phyloP scores from a whole-genome alignment of 2,113 vertebrate species.

The Pristiophorus japonicus region DNA sequence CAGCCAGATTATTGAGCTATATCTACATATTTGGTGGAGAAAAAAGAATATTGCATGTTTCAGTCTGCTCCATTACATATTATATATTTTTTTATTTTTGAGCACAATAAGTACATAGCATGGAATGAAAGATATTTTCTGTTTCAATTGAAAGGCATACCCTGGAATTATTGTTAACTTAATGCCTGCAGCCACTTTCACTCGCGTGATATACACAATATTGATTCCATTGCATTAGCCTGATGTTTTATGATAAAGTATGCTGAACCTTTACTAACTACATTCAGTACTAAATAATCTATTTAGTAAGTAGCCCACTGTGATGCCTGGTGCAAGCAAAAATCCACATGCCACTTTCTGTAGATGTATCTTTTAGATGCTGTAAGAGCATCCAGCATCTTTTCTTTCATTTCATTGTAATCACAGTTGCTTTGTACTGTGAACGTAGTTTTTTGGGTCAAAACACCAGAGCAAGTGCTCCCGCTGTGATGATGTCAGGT shows the following conservation, averaged over 20 bases:
- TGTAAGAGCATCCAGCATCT: not conserved
- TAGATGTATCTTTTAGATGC: not conserved
- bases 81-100: not conserved
- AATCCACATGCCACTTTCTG: not conserved
- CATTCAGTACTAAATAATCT: not conserved
- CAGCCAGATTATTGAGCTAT: not conserved
- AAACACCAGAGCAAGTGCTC: not conserved
- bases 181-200: not conserved
- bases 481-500: not conserved
- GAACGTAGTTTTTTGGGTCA: not conserved
- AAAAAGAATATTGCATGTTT: not conserved
- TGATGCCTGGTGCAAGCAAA: not conserved
- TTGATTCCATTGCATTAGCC: not conserved
- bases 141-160: not conserved
- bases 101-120: not conserved
- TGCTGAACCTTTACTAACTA: not conserved
- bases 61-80: not conserved
- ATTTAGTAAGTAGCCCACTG: not conserved
- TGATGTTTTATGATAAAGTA: not conserved
- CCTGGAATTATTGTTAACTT: not conserved
- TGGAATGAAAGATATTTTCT: slow-evolving; percentile 1
- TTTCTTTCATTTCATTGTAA: not conserved
- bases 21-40: not conserved
- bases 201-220: not conserved
- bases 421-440: not conserved